These are phyloP conservation scores for Orcinus orca DNA, from an alignment of 2,113 vertebrate species.

Conservation along the genomic window DNA sequence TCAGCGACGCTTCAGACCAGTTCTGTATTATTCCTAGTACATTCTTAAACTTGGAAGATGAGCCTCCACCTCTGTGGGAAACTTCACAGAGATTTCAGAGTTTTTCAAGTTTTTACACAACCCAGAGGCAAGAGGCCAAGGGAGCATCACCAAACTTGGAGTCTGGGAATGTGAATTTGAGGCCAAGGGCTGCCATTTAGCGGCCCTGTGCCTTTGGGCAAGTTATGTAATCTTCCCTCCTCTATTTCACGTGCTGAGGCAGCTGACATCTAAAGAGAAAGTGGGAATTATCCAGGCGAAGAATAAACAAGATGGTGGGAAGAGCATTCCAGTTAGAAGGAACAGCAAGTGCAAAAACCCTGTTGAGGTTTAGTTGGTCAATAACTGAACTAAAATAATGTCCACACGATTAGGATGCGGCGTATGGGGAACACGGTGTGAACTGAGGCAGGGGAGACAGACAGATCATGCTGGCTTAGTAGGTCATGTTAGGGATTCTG, in stretches of 20 bases:
- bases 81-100: neutral
- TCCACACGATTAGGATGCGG: too few species aligned
- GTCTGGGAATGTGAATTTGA: neutral
- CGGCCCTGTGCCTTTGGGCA: neutral
- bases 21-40: neutral
- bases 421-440: accelerated
- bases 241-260: accelerated
- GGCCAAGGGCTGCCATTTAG: neutral
- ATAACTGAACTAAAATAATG: neutral
- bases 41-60: neutral
- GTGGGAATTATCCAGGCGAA: neutral
- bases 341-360: neutral
- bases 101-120: neutral
- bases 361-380: neutral
- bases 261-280: neutral
- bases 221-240: neutral
- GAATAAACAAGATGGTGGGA: neutral
- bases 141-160: neutral
- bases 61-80: neutral
- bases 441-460: neutral
- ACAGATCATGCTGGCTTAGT: accelerated
- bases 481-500: neutral
- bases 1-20: neutral
- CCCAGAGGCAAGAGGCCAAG: neutral
- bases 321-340: neutral